Evolutionary conservation across 2,888 invertebrate genomes (phyloP).

Genomic region (Merodon equestris): DNA sequence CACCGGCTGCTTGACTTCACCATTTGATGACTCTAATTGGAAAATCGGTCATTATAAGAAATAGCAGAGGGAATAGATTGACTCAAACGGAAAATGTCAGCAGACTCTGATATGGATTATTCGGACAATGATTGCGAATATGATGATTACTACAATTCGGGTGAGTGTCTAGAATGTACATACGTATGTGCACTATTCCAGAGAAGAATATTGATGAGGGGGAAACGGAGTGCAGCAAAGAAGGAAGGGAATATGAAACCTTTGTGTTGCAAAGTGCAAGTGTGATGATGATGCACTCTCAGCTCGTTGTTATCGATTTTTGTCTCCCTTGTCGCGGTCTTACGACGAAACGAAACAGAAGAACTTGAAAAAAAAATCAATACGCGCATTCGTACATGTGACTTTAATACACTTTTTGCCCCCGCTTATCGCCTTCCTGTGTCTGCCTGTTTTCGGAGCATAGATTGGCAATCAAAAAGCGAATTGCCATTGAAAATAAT

Average conservation of each 20-base stretch:
- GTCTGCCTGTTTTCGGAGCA: slow-evolving; percentile 18
- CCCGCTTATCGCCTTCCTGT: too few relatives aligned
- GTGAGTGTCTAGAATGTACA: slow-evolving; percentile 70
- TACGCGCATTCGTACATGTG: slow-evolving; percentile 45
- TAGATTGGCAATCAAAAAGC: slow-evolving; percentile 63
- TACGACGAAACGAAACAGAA: too few relatives aligned
- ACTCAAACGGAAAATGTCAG: slow-evolving; percentile 76
- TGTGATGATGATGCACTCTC: too few relatives aligned
- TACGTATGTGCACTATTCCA: slow-evolving; percentile 23
- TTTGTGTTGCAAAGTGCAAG: too few relatives aligned
- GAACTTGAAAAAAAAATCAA: slow-evolving; percentile 47
- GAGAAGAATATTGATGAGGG: slow-evolving; percentile 51
- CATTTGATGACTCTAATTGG: slow-evolving; percentile 41
- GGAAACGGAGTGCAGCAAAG: background rate
- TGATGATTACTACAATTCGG: slow-evolving; percentile 89
- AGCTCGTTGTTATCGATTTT: too few relatives aligned
- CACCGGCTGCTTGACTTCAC: slow-evolving; percentile 15
- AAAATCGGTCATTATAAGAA: slow-evolving; percentile 16
- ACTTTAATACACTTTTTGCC: background rate
- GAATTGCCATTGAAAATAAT: slow-evolving; percentile 52
- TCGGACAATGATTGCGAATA: slow-evolving; percentile 91
- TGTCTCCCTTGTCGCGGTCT: too few relatives aligned
- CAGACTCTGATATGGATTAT: slow-evolving; percentile 92
- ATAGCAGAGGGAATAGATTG: slow-evolving; percentile 16
- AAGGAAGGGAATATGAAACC: background rate